Percentiles rank a stretch among this genome's conserved stretches.
Evolutionary conservation across 2,113 vertebrate species (phyloP).

Genomic region (Tauraco erythrolophus): DNA sequence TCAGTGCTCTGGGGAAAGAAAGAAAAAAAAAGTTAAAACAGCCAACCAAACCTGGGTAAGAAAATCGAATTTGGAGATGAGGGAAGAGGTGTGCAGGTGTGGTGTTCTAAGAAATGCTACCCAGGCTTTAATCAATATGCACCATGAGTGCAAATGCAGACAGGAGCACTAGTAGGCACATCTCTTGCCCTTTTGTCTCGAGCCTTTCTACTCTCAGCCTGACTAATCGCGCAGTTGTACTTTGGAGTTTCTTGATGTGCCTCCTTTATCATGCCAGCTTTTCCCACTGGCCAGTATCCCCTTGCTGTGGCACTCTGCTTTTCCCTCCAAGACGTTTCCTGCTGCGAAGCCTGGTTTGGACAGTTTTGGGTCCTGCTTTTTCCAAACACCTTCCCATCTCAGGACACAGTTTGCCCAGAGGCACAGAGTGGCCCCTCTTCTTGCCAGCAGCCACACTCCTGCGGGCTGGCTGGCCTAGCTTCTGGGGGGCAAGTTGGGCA

Average conservation of each 20-base stretch:
- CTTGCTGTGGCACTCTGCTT: background rate
- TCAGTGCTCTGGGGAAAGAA: background rate
- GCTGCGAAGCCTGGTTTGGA: background rate
- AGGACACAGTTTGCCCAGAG: background rate
- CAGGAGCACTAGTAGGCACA: background rate
- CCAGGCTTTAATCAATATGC: background rate
- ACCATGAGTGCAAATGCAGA: accelerated
- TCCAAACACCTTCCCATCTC: background rate
- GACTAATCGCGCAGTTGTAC: background rate
- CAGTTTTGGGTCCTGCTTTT: background rate
- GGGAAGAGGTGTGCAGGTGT: background rate
- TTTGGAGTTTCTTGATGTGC: background rate
- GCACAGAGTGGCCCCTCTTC: background rate
- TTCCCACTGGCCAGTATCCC: background rate
- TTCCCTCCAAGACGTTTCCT: background rate
- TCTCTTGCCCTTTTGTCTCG: background rate
- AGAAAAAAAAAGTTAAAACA: background rate
- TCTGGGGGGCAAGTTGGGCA: background rate
- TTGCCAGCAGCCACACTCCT: background rate
- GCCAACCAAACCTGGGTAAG: background rate
- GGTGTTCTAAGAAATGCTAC: background rate
- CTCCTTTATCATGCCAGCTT: background rate
- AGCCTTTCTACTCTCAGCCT: background rate
- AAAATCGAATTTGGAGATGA: background rate
- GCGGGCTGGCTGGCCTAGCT: accelerated